Percentiles rank a stretch among this genome's conserved stretches.
Conservation (phyloP, 2,113 vertebrate species). For the Piaya cayana region DNA sequence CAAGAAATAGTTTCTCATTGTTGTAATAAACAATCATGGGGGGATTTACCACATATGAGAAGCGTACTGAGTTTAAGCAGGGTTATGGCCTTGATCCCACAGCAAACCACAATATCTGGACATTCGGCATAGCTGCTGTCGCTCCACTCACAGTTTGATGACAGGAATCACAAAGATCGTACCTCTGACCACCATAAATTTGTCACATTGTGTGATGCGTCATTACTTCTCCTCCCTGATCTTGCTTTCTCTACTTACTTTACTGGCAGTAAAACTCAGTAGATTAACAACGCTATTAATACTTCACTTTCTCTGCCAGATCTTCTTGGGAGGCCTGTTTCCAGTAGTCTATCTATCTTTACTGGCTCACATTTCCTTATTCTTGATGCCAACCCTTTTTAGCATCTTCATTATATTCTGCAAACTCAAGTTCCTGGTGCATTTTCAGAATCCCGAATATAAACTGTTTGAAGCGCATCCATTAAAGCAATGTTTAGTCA, state of each 20-base stretch:
- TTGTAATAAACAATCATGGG: neutral
- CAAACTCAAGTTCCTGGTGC: neutral
- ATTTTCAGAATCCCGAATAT: neutral
- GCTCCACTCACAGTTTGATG: neutral
- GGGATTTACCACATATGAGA: neutral
- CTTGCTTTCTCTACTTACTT: constrained; percentile 26
- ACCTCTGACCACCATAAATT: neutral
- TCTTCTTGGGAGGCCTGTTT: constrained; percentile 52
- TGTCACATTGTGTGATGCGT: constrained; percentile 2
- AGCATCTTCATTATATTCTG: neutral
- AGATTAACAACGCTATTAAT: constrained; percentile 47
- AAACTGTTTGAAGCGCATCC: neutral
- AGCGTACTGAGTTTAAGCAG: neutral
- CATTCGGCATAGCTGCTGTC: neutral
- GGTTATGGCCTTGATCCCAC: neutral
- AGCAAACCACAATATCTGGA: neutral
- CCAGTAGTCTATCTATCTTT: neutral
- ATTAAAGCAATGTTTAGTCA: neutral
- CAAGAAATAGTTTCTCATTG: neutral
- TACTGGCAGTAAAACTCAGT: constrained; percentile 35
- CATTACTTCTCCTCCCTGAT: neutral
- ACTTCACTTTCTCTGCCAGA: constrained; percentile 20
- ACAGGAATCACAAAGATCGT: neutral
- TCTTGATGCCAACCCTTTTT: neutral
- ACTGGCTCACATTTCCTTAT: neutral